These are phyloP conservation scores for Arion vulgaris DNA, from an alignment of 1,140 invertebrate species.

Conservation along the genomic window DNA sequence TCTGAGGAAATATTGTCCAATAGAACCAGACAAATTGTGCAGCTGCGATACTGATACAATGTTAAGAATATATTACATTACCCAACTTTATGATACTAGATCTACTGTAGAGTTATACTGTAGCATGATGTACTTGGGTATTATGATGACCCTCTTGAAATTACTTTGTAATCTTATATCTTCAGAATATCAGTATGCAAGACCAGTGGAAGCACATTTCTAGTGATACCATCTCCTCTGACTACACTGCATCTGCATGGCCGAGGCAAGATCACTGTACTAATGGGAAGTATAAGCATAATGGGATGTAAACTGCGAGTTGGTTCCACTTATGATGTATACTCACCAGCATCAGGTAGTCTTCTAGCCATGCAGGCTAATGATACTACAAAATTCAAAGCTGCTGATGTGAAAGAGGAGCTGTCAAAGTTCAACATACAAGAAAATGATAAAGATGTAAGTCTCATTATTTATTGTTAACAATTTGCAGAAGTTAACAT, in stretches of 20 bases:
- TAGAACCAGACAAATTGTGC: too few species aligned
- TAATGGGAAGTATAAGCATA: slow-evolving; percentile 12
- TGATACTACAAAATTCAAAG: neutral
- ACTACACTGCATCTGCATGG: slow-evolving; percentile 14
- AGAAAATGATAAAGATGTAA: slow-evolving; percentile 19
- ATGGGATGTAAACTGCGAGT: slow-evolving; percentile 2
- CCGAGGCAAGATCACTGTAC: slow-evolving; percentile 24
- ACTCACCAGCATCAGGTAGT: slow-evolving; percentile 21
- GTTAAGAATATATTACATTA: too few species aligned
- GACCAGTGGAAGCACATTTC: neutral
- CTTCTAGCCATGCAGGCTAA: slow-evolving; percentile 12
- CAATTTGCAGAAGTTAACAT: too few species aligned
- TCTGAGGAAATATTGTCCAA: too few species aligned
- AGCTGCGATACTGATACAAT: too few species aligned
- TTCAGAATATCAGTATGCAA: slow-evolving; percentile 22
- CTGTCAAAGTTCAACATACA: slow-evolving; percentile 12
- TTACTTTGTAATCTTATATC: too few species aligned
- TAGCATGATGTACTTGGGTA: too few species aligned
- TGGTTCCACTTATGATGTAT: slow-evolving; percentile 16
- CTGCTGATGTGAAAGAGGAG: slow-evolving; percentile 18
- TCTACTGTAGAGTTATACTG: too few species aligned
- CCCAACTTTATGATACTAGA: too few species aligned
- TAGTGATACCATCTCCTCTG: slow-evolving; percentile 13
- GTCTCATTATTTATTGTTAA: slow-evolving; percentile 5
- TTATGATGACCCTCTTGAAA: too few species aligned